Conservation (phyloP, 2,888 invertebrate species). For the Taenaris catops region DNA sequence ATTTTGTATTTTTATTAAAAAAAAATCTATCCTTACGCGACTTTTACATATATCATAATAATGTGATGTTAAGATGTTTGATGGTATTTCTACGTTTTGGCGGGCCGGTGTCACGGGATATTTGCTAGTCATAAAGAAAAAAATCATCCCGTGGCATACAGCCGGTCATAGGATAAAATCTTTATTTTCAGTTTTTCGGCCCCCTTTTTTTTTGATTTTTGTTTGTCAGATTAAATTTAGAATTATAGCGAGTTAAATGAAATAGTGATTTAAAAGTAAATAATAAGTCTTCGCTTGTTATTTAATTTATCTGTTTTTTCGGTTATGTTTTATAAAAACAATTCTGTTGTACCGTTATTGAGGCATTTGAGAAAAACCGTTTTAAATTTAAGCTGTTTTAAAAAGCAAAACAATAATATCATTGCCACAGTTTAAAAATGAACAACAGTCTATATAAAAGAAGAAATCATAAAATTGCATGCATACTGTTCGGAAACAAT, state of each 20-base stretch:
- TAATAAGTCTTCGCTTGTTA: conserved; percentile 41
- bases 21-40: conserved; percentile 38
- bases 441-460: too few species aligned
- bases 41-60: conserved; percentile 42
- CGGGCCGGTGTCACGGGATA: conserved; percentile 8
- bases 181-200: conserved; percentile 18
- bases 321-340: conserved; percentile 32
- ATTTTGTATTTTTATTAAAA: conserved; percentile 44
- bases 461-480: too few species aligned
- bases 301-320: conserved; percentile 31
- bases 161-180: conserved; percentile 14
- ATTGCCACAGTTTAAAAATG: too few species aligned
- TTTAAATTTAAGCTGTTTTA: not conserved
- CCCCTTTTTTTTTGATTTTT: conserved; percentile 28
- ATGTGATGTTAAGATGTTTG: conserved; percentile 19
- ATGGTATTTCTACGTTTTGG: conserved; percentile 17
- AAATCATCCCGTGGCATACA: too few species aligned
- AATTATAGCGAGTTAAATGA: conserved; percentile 33
- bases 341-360: conserved; percentile 24
- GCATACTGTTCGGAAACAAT: too few species aligned
- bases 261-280: conserved; percentile 39
- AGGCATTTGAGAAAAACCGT: conserved; percentile 18
- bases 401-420: too few species aligned
- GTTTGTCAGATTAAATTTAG: conserved; percentile 36
- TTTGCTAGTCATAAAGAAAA: too few species aligned